Conservation (phyloP, 2,113 vertebrate genomes). For the Ceratotherium simum region DNA sequence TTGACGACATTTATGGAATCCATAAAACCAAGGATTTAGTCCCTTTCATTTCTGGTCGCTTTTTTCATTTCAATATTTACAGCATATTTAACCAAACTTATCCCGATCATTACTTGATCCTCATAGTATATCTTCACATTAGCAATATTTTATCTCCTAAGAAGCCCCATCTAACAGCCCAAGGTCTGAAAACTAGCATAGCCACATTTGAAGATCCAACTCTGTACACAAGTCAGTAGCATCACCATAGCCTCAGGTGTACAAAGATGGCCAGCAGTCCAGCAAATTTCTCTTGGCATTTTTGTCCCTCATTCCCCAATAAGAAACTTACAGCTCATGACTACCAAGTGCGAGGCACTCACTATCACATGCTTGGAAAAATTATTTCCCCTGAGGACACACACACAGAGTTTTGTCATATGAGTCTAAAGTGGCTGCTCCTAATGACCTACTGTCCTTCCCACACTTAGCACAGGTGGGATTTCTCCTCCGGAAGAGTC, state of each 20-base stretch:
- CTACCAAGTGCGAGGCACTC: not conserved
- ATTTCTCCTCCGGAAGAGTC: not conserved
- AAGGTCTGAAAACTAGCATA: not conserved
- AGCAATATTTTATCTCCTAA: not conserved
- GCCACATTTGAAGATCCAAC: not conserved
- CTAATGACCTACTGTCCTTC: conserved; percentile 62
- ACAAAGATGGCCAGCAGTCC: no score
- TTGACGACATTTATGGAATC: not conserved
- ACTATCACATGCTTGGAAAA: not conserved
- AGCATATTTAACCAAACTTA: not conserved
- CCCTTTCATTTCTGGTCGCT: not conserved
- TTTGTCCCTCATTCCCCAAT: not conserved
- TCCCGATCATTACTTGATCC: not conserved
- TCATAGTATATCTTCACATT: not conserved
- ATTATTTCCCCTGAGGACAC: not conserved
- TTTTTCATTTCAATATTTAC: not conserved
- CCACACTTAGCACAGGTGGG: not conserved
- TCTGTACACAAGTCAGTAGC: rapidly evolving
- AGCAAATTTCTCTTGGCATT: not conserved
- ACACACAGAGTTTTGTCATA: not conserved
- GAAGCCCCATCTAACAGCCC: not conserved
- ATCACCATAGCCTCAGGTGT: rapidly evolving
- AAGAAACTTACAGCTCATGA: not conserved
- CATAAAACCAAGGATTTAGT: not conserved
- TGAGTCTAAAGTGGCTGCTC: not conserved